Base-by-base conservation (phyloP, 2,888 invertebrate species). In the Coremacera marginata region DNA sequence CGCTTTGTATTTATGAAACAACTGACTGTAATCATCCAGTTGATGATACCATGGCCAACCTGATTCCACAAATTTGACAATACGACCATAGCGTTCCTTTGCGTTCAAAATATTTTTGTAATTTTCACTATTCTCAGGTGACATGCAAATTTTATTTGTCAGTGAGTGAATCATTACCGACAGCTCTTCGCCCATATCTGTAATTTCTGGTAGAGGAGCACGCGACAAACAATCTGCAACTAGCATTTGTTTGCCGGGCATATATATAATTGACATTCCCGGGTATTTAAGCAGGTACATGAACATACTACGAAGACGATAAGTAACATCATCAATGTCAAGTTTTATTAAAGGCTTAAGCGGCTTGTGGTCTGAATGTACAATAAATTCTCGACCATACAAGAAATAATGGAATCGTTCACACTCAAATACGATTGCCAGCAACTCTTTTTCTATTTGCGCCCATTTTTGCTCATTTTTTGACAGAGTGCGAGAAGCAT, bases 371-470 rank as follows among this genome's bases (percentile, higher is more conserved):
- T 37, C 37, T 37, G 37, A 31, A 31, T 31, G 31, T 4, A 31
- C 31, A 4, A 31, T 31, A 5, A 31, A 31, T 31, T 31, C 31
- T 4, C 31, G 31, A 31, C 31, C 76, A 70, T 55, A 55, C 5
- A 51, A 80, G 80, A 82, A 85, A 57, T 84, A 83, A 80, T 86
- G 84, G 81, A 88, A 88, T 79, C 86, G 86, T 75, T 84, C 79
- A 52, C 82, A 83, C 7, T 85, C 84, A 80, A 84, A 86, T 4
- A 83, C 83, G 14, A 86, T 83, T 44, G 86, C 70, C 14, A 83
- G 78, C 5, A 81, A 57, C 51, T 82, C 82, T 70, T 81, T 81
- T 78, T 81, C 82, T 19, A 80, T 79, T 34, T 76, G 19, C 3
- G 81, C 27, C 77, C 75, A 76, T 76, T 76, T 49, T 76, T 80